Evolutionary conservation across 1,140 invertebrate genomes (phyloP).

Genomic region (Danaus melanippus): DNA sequence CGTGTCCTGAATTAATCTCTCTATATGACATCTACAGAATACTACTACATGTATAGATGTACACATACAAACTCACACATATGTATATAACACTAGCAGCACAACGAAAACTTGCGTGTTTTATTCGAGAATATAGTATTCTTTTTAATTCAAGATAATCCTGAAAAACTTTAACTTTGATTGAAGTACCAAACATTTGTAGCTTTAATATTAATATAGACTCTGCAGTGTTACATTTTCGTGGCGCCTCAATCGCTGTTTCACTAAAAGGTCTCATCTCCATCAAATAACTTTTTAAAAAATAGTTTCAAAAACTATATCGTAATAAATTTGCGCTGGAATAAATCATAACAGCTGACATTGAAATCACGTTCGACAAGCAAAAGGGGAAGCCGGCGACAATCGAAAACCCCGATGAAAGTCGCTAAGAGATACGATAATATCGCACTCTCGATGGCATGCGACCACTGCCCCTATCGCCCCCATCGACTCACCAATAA

Average conservation of each 20-base stretch:
- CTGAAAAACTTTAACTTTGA: too few species aligned
- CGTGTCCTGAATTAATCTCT: slow-evolving; percentile 63
- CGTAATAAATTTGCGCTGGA: slow-evolving; percentile 39
- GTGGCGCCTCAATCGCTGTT: too few species aligned
- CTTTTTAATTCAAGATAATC: too few species aligned
- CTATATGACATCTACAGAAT: slow-evolving; percentile 52
- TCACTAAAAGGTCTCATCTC: too few species aligned
- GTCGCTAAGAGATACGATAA: slow-evolving; percentile 64
- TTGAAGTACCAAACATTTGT: too few species aligned
- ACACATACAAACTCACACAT: too few species aligned
- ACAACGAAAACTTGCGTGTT: too few species aligned
- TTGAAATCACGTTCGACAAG: slow-evolving; percentile 58
- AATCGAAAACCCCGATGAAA: slow-evolving; percentile 63
- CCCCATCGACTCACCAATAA: slow-evolving; percentile 65
- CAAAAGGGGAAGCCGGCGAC: slow-evolving; percentile 40
- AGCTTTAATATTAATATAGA: too few species aligned
- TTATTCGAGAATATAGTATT: too few species aligned
- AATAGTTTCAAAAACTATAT: not conserved
- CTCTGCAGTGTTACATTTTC: too few species aligned
- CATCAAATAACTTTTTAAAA: too few species aligned
- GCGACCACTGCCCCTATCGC: slow-evolving; percentile 68
- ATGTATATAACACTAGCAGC: too few species aligned
- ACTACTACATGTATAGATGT: slow-evolving; percentile 18
- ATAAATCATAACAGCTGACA: slow-evolving; percentile 57
- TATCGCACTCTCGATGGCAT: slow-evolving; percentile 57